Evolutionary conservation across 2,113 vertebrate genomes (phyloP).

Genomic region (Suncus etruscus): DNA sequence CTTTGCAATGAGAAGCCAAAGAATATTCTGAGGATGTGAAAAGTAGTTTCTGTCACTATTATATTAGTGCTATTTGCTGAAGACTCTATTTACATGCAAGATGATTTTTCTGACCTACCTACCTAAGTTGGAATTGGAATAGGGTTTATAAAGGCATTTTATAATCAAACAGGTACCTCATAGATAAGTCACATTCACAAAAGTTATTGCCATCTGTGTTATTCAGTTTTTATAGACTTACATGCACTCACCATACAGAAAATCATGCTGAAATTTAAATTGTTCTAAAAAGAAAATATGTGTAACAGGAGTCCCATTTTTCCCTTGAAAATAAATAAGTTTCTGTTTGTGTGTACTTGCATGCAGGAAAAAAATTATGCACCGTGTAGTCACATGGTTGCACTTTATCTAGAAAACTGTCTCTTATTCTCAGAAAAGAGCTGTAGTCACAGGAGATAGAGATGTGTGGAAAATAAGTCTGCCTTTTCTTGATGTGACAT

Average conservation of each 20-base stretch:
- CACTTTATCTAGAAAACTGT: neutral
- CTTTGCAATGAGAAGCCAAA: too few species aligned
- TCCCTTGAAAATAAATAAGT: constrained; percentile 44
- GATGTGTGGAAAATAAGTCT: neutral
- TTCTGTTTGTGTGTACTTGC: neutral
- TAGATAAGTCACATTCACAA: neutral
- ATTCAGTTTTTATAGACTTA: neutral
- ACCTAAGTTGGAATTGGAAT: neutral
- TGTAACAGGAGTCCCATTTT: neutral
- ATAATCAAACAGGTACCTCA: neutral
- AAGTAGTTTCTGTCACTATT: too few species aligned
- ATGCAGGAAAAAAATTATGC: neutral
- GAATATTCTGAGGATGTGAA: too few species aligned
- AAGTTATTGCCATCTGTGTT: neutral
- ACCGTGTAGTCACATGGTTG: neutral
- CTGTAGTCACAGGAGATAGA: neutral
- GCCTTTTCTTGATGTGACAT: constrained; percentile 12
- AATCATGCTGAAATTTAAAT: neutral
- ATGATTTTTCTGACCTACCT: neutral
- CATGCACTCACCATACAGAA: neutral
- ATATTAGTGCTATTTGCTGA: too few species aligned
- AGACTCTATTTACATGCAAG: neutral
- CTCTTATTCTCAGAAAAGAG: constrained; percentile 32
- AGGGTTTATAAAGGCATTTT: constrained; percentile 10
- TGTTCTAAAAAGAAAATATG: too few species aligned